A percentile compares a stretch with the other conserved stretches of the same genome.
These are phyloP conservation scores for Malurus melanocephalus DNA, from an alignment of 2,113 vertebrate genomes.

Conservation along the genomic window DNA sequence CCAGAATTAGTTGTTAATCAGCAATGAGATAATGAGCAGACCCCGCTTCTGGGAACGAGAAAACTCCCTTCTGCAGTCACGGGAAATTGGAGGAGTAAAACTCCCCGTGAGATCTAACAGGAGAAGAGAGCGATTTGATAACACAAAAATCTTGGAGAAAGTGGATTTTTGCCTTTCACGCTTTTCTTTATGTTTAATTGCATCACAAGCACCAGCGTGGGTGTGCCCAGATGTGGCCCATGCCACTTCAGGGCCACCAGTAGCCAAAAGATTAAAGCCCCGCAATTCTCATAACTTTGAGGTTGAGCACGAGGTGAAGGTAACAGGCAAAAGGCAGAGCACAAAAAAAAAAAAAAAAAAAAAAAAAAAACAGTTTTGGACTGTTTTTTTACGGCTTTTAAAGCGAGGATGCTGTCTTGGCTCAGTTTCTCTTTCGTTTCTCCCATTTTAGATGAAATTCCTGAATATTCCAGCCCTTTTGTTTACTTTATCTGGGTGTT, in stretches of 20 bases:
- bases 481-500: neutral
- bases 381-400: neutral
- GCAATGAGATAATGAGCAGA: constrained; percentile 5
- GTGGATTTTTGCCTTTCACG: neutral
- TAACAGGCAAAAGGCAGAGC: neutral
- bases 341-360: neutral
- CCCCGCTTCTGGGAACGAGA: neutral
- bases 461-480: neutral
- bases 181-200: neutral
- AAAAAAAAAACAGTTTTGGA: neutral
- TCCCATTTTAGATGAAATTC: neutral
- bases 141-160: neutral
- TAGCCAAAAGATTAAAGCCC: neutral
- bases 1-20: constrained; percentile 1
- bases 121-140: neutral
- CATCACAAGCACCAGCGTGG: neutral
- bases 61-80: neutral
- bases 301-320: neutral
- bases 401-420: neutral
- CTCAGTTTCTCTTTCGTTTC: neutral
- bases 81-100: neutral
- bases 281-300: neutral
- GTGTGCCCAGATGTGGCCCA: neutral
- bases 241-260: neutral
- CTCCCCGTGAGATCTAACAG: neutral